Percentiles rank a stretch among this genome's conserved stretches.
These are phyloP conservation scores for Chaetogeoica ovagalla DNA, from an alignment of 2,888 invertebrate genomes.

Conservation along the genomic window DNA sequence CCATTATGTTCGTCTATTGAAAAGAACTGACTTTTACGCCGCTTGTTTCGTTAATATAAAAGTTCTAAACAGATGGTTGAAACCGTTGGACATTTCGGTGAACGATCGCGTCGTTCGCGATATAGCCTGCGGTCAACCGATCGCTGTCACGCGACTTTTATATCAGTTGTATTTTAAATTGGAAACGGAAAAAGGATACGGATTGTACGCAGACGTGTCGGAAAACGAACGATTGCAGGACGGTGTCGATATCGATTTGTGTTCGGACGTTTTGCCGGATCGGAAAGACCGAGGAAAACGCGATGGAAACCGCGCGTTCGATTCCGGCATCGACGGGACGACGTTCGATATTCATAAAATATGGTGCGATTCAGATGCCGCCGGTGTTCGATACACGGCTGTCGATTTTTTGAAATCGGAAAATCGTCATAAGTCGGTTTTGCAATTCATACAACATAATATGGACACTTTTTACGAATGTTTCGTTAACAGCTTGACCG, in stretches of 20 bases:
- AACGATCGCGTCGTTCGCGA: not conserved
- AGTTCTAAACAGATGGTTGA: constrained; percentile 9
- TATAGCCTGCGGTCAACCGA: constrained; percentile 24
- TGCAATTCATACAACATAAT: not conserved
- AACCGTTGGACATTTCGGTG: not conserved
- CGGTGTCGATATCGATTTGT: no score
- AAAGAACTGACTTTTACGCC: not conserved
- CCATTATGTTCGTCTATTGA: not conserved
- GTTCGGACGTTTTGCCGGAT: not conserved
- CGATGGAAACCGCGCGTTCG: not conserved
- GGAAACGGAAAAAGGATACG: not conserved
- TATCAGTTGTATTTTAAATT: constrained; percentile 16
- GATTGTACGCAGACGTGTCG: not conserved
- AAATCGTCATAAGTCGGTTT: not conserved
- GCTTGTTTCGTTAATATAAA: constrained; percentile 17
- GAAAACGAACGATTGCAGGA: not conserved
- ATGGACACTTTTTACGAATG: not conserved
- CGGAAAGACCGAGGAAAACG: not conserved
- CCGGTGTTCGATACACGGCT: not conserved
- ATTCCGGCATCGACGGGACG: not conserved
- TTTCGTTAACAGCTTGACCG: not conserved
- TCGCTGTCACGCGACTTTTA: not conserved
- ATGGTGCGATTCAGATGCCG: not conserved
- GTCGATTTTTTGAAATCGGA: not conserved
- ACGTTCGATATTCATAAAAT: not conserved